Conservation (phyloP, 2,113 vertebrate genomes). For the Neopipo cinnamomea region DNA sequence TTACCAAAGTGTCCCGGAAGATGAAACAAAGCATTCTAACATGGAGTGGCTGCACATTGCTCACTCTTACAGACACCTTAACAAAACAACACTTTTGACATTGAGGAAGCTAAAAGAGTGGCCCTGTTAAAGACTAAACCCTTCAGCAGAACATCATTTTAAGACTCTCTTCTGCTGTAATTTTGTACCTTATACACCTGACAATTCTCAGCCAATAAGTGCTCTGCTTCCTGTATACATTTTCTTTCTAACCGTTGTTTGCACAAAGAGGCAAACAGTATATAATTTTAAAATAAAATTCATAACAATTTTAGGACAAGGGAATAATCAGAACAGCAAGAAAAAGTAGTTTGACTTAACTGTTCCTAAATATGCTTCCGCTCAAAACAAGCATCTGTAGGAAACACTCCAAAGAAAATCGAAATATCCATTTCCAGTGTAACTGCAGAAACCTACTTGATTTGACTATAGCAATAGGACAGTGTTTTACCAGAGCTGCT, state of each 20-base stretch:
- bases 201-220: neutral
- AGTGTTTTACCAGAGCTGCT: neutral
- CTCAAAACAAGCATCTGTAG: neutral
- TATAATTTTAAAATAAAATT: neutral
- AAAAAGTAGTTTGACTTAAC: neutral
- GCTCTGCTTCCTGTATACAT: neutral
- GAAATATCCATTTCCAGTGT: neutral
- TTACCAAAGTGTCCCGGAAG: neutral
- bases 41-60: rapidly evolving
- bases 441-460: neutral
- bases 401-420: neutral
- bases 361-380: neutral
- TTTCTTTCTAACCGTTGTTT: neutral
- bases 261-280: neutral
- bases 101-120: neutral
- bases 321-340: neutral
- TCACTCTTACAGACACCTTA: neutral
- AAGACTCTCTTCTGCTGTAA: neutral
- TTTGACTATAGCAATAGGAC: neutral
- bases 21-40: neutral
- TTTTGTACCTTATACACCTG: neutral
- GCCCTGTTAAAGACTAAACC: neutral
- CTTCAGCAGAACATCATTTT: neutral
- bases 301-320: neutral
- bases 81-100: neutral